phyloP scores from a whole-genome alignment of 2,113 vertebrate species.

The Ammodramus savannarum region DNA sequence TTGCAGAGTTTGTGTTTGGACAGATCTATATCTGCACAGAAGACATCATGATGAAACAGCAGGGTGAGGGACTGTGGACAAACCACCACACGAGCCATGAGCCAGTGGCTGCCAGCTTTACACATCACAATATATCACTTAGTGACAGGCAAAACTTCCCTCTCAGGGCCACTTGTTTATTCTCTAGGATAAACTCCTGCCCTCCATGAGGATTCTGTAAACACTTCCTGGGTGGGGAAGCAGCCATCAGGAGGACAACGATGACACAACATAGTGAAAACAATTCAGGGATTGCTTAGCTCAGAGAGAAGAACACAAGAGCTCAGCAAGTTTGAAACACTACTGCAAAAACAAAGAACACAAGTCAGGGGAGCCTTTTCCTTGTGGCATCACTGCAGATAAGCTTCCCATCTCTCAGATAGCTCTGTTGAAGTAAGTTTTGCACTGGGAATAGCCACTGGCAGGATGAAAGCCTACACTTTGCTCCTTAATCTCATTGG shows the following conservation, averaged over 20 bases:
- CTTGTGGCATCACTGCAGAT: neutral
- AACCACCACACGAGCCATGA: neutral
- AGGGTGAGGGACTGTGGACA: neutral
- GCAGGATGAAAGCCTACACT: neutral
- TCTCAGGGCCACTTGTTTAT: neutral
- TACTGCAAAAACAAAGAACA: neutral
- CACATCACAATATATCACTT: neutral
- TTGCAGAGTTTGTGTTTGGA: neutral
- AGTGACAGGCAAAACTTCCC: neutral
- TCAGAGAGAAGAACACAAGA: neutral
- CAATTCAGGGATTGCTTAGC: neutral
- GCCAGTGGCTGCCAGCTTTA: neutral
- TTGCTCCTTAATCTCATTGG: neutral
- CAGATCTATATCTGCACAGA: neutral
- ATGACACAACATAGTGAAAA: neutral
- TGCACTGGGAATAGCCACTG: neutral
- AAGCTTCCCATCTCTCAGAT: neutral
- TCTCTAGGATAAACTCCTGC: neutral
- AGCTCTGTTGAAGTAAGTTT: neutral
- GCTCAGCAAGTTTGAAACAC: neutral
- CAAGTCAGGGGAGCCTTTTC: neutral
- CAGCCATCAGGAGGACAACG: neutral
- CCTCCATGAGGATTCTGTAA: neutral
- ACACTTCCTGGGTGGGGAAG: neutral
- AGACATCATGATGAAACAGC: neutral